A percentile compares a stretch with the other conserved stretches of the same genome.
phyloP scores from a whole-genome alignment of 2,888 invertebrate genomes.

The Isotomurus palustris region DNA sequence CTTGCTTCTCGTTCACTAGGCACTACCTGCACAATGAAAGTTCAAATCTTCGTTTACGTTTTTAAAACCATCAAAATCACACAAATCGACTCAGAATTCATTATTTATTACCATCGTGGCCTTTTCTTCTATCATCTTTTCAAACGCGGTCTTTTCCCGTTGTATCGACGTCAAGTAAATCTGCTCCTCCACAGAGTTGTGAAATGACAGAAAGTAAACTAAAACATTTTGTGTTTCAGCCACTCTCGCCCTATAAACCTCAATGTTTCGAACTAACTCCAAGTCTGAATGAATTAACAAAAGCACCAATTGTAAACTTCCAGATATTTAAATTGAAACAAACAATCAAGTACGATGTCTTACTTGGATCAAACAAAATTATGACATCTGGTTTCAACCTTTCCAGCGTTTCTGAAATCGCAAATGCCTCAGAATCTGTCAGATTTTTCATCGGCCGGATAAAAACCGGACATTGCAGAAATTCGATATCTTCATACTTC shows the following conservation, averaged over 20 bases:
- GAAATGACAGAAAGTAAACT: constrained; percentile 86
- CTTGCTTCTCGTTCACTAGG: constrained; percentile 85
- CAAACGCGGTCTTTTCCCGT: constrained; percentile 91
- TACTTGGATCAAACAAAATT: constrained; percentile 45
- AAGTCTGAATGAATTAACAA: constrained; percentile 27
- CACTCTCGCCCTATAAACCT: constrained; percentile 43
- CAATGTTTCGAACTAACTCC: constrained; percentile 42
- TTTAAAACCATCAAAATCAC: too few relatives aligned
- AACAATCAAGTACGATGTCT: not conserved
- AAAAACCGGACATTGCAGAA: constrained; percentile 36
- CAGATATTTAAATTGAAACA: not conserved
- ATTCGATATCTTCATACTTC: constrained; percentile 40
- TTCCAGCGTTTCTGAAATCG: constrained; percentile 34
- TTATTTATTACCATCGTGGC: constrained; percentile 51
- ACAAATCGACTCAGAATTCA: too few relatives aligned
- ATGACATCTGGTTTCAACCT: constrained; percentile 41
- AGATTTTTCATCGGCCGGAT: constrained; percentile 25
- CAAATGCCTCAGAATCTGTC: constrained; percentile 37
- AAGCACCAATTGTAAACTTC: not conserved
- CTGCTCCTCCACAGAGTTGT: constrained; percentile 94
- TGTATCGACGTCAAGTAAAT: constrained; percentile 84
- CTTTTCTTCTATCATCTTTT: constrained; percentile 84
- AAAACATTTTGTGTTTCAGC: constrained; percentile 54
- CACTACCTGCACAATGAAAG: constrained; percentile 72
- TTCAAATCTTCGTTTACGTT: too few relatives aligned